phyloP scores from a whole-genome alignment of 1,140 invertebrate genomes.

The Drosophila pandora region DNA sequence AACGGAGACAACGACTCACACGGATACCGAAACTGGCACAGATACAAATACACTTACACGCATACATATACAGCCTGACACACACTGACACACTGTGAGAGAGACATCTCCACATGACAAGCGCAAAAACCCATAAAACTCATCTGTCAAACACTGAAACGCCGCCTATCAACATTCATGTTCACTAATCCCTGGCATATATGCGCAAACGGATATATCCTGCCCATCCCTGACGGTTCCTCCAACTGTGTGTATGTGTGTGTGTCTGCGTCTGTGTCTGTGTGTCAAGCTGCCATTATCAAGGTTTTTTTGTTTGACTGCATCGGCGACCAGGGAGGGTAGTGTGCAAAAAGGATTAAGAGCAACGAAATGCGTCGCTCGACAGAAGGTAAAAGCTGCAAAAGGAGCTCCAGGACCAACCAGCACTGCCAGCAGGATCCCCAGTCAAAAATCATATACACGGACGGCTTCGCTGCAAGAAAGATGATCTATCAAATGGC shows the following conservation, averaged over 20 bases:
- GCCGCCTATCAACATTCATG: conserved; percentile 75
- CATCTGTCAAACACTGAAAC: conserved; percentile 76
- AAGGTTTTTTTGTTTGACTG: conserved; percentile 71
- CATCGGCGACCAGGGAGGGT: conserved; percentile 19
- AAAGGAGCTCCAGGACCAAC: conserved; percentile 31
- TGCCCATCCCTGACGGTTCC: neutral
- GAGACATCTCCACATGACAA: conserved; percentile 52
- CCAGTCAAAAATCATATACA: conserved; percentile 36
- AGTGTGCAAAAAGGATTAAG: conserved; percentile 73
- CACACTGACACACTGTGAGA: neutral
- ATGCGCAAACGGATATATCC: conserved; percentile 74
- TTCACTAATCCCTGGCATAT: conserved; percentile 76
- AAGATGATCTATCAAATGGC: conserved; percentile 50
- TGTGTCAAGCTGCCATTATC: conserved; percentile 64
- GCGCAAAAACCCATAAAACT: conserved; percentile 73
- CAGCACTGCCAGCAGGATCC: conserved; percentile 7
- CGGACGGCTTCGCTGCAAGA: conserved; percentile 14
- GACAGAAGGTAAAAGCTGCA: conserved; percentile 56
- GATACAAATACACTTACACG: conserved; percentile 6
- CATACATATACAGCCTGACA: conserved; percentile 12
- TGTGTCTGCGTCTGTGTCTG: conserved; percentile 15
- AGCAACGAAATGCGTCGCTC: conserved; percentile 63
- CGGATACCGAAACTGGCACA: conserved; percentile 14
- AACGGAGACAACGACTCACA: conserved; percentile 32
- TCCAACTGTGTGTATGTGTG: conserved; percentile 1